phyloP scores from a whole-genome alignment of 2,113 vertebrate species.

The Falcunculus frontatus region DNA sequence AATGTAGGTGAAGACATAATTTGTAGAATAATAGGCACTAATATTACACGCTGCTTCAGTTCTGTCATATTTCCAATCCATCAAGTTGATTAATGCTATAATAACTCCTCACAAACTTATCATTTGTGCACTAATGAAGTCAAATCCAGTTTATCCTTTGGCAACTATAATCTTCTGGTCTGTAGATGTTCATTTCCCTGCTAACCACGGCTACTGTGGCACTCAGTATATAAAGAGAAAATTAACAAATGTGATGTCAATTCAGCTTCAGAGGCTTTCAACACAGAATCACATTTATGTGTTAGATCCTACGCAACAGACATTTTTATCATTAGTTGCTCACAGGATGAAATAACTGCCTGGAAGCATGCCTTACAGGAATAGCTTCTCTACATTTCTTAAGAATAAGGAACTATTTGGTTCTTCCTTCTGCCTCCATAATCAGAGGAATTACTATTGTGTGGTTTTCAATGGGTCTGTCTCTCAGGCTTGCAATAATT shows the following conservation, averaged over 20 bases:
- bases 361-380: neutral
- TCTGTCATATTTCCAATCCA: conserved; percentile 84
- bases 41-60: conserved; percentile 78
- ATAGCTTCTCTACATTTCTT: conserved; percentile 14
- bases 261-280: conserved; percentile 40
- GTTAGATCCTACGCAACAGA: conserved; percentile 16
- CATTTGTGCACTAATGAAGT: conserved; percentile 83
- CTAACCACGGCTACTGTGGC: conserved; percentile 34
- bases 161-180: conserved; percentile 73
- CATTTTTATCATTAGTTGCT: conserved; percentile 8
- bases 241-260: conserved; percentile 49
- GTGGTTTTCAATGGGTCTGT: conserved; percentile 15
- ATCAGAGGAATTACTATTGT: conserved; percentile 22
- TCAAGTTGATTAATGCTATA: conserved; percentile 84
- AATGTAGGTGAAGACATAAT: conserved; percentile 80
- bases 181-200: conserved; percentile 57
- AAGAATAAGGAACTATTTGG: neutral
- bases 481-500: neutral
- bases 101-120: conserved; percentile 82
- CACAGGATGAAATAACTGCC: conserved; percentile 23
- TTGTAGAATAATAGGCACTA: conserved; percentile 82
- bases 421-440: conserved; percentile 16
- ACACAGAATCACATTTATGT: conserved; percentile 1
- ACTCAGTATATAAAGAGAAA: conserved; percentile 22
- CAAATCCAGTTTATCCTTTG: conserved; percentile 79